Conservation (phyloP, 2,888 invertebrate genomes). For the Amphipyra berbera region DNA sequence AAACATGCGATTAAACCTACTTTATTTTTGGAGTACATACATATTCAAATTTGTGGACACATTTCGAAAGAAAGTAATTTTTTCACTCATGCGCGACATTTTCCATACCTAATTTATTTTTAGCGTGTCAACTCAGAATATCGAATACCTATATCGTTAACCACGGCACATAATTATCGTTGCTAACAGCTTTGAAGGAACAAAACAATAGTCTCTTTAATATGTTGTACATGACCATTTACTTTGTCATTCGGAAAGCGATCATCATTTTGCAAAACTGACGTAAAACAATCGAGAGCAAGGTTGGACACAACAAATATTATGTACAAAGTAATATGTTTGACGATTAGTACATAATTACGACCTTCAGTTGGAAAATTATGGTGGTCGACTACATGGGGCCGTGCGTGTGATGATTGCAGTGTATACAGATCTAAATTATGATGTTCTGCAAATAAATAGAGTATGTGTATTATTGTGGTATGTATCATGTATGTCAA, state of each 20-base stretch:
- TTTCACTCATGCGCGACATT: too few species aligned
- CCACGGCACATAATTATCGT: background rate
- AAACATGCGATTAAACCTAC: too few species aligned
- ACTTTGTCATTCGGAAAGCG: constrained; percentile 21
- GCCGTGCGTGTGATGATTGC: constrained; percentile 50
- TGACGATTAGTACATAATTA: constrained; percentile 43
- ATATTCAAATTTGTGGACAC: too few species aligned
- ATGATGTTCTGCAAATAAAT: constrained; percentile 41
- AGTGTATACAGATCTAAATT: constrained; percentile 39
- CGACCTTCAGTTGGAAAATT: constrained; percentile 64
- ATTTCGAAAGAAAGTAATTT: too few species aligned
- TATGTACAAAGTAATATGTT: constrained; percentile 44
- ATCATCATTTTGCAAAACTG: constrained; percentile 64
- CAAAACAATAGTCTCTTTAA: background rate
- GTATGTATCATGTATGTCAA: constrained; percentile 1
- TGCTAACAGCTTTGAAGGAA: background rate
- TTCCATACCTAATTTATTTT: too few species aligned
- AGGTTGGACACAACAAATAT: constrained; percentile 74
- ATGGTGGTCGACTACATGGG: constrained; percentile 55
- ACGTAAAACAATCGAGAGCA: constrained; percentile 79
- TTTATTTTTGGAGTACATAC: too few species aligned
- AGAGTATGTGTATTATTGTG: background rate
- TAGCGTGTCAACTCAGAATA: too few species aligned
- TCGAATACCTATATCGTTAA: background rate
- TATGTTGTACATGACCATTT: constrained; percentile 4